These are phyloP conservation scores for Muscicapa comitata DNA, from an alignment of 2,797 vertebrate genomes.

Conservation along the genomic window DNA sequence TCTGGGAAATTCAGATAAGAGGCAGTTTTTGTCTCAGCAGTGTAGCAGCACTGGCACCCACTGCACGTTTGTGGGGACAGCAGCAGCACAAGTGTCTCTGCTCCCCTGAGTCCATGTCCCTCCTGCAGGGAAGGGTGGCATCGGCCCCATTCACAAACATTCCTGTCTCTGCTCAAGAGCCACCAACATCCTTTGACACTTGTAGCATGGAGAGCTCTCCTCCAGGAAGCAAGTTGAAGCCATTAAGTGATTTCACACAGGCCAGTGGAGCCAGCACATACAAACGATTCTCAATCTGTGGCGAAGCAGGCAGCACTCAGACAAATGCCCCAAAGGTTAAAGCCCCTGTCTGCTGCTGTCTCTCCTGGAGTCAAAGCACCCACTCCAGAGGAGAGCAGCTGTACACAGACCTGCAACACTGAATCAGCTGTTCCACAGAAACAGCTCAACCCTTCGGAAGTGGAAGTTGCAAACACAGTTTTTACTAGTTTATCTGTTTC, in stretches of 20 bases:
- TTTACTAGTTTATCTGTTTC: neutral
- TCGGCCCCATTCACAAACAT: neutral
- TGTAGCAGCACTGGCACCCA: neutral
- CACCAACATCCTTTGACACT: neutral
- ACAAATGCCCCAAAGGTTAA: neutral
- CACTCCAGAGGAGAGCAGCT: neutral
- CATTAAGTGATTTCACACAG: neutral
- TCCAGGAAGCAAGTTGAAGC: neutral
- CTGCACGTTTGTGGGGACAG: no score
- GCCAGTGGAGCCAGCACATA: neutral
- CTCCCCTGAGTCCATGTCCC: neutral
- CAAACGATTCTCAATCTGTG: neutral
- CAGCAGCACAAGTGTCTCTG: neutral
- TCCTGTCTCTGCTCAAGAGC: neutral
- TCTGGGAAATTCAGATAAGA: neutral
- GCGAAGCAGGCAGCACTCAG: neutral
- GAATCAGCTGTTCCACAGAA: neutral
- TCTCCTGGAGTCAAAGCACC: neutral
- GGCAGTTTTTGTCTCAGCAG: neutral
- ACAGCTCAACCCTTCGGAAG: neutral
- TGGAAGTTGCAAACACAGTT: neutral
- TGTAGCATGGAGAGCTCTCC: neutral
- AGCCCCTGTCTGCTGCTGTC: neutral
- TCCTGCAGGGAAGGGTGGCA: neutral
- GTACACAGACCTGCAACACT: neutral